These are phyloP conservation scores for Corythornis leucogaster DNA, from an alignment of 2,797 vertebrate species.

Conservation along the genomic window DNA sequence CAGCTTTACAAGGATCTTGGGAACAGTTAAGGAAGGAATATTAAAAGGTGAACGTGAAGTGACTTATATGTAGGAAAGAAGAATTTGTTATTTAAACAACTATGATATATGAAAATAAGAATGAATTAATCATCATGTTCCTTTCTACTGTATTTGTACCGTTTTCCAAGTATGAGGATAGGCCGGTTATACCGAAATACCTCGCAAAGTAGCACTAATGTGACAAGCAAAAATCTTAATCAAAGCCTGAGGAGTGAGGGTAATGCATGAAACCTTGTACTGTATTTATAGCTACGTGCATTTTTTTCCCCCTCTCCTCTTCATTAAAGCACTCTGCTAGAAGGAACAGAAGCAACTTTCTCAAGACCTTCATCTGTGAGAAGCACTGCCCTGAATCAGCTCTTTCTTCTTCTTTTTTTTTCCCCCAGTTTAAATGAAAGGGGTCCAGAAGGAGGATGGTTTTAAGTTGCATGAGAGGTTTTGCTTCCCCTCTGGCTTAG, in stretches of 20 bases:
- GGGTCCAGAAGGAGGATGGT: fast-evolving
- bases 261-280: not conserved
- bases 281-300: not conserved
- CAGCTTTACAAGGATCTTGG: not conserved
- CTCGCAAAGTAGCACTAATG: not conserved
- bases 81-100: not conserved
- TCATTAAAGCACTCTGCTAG: not conserved
- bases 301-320: not conserved
- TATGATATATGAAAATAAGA: not conserved
- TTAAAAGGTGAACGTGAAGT: not conserved
- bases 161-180: not conserved
- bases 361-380: not conserved
- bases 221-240: not conserved
- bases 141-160: not conserved
- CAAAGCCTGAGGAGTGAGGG: not conserved
- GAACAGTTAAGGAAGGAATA: not conserved
- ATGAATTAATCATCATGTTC: not conserved
- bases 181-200: not conserved
- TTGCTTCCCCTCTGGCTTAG: not conserved
- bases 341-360: not conserved
- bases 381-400: not conserved
- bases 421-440: not conserved
- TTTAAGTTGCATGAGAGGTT: not conserved
- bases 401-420: not conserved
- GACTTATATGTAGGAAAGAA: not conserved